These are phyloP conservation scores for Meloidogyne exigua DNA, from an alignment of 1,140 invertebrate species.

Conservation along the genomic window DNA sequence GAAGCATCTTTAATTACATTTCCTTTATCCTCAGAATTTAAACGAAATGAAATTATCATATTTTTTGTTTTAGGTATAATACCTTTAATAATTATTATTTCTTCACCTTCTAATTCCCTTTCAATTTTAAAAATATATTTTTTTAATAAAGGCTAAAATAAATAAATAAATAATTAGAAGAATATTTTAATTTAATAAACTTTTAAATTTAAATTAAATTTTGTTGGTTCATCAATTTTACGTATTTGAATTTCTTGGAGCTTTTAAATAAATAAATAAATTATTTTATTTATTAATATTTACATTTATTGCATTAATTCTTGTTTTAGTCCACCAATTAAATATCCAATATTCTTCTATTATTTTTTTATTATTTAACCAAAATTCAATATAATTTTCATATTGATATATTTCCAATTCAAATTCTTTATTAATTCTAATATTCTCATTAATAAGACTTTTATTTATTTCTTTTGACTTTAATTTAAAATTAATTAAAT, in stretches of 20 bases:
- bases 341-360: background rate
- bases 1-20: background rate
- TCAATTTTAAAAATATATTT: background rate
- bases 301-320: background rate
- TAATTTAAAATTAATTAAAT: too few species aligned
- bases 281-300: background rate
- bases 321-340: background rate
- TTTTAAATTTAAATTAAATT: background rate
- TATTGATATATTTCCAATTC: background rate
- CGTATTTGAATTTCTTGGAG: background rate
- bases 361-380: conserved; percentile 2
- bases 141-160: background rate
- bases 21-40: background rate
- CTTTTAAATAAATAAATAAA: background rate
- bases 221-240: background rate
- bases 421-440: background rate
- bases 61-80: conserved; percentile 1
- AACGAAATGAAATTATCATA: background rate
- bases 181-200: too few species aligned
- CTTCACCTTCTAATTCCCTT: background rate
- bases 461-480: background rate
- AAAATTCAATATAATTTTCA: background rate
- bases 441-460: background rate
- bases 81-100: background rate
- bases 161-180: background rate